These are phyloP conservation scores for Resseliella maxima DNA, from an alignment of 2,888 invertebrate species.

Conservation along the genomic window DNA sequence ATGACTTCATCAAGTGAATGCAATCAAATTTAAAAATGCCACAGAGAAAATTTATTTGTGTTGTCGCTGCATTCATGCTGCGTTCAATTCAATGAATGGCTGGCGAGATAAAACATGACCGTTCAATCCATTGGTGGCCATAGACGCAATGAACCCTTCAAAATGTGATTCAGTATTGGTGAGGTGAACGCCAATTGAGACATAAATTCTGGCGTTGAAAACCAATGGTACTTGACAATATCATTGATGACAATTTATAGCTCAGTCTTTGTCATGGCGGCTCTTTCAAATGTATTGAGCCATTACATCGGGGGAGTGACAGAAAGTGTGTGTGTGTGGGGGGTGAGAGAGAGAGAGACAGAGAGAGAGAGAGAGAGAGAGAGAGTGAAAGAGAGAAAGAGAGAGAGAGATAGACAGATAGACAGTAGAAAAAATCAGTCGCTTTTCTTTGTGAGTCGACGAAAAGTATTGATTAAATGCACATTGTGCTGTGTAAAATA, in stretches of 20 bases:
- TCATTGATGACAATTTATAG: slow-evolving; percentile 28
- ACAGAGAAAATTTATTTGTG: slow-evolving; percentile 13
- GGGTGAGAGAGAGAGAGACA: too few species aligned
- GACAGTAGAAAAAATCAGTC: background rate
- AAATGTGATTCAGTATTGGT: background rate
- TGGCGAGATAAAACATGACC: too few species aligned
- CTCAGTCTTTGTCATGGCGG: slow-evolving; percentile 4
- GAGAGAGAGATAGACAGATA: too few species aligned
- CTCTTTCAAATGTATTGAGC: background rate
- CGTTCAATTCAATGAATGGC: background rate
- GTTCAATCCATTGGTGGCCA: background rate
- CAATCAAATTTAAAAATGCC: background rate
- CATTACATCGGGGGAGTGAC: background rate
- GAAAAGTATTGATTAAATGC: background rate
- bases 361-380: too few species aligned
- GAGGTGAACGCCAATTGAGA: slow-evolving; percentile 6
- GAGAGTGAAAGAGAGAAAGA: too few species aligned
- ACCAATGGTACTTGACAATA: slow-evolving; percentile 27
- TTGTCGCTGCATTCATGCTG: slow-evolving; percentile 31
- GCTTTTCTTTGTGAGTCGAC: background rate
- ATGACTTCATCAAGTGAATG: background rate
- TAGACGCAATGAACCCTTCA: background rate
- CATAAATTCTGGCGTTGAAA: background rate
- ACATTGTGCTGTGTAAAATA: too few species aligned
- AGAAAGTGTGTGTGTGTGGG: too few species aligned